Evolutionary conservation across 35 echinoderm and acorn worm genomes (phyloP), one percentile per base, ranked within the genome.

Genomic region (Chiridota heheva): DNA sequence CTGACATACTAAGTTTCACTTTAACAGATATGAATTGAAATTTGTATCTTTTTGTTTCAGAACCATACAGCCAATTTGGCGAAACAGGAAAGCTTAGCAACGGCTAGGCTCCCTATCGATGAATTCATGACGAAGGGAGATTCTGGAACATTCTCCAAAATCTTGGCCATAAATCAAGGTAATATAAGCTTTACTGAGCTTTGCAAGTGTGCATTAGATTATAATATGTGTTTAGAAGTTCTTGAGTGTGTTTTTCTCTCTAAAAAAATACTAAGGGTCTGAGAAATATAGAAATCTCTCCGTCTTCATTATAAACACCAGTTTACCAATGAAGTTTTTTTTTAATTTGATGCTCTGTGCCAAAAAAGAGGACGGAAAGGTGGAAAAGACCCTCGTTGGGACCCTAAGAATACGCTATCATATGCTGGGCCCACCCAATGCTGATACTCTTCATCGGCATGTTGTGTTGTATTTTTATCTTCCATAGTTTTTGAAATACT

Each of bases 131-230:
- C 67, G 31, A 60, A 60, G 24, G 60, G 8, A 0, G 31, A 31
- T 1, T 78, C 32, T 58, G 45, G 71, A 1, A 45, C 58, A 4
- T 69, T 36, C 38, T 67, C 39, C 31, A 78, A 87, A 69, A 87
- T 87, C 44, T 40, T 87, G 40, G 42, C 84, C 12, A 77, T 87
- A 13, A 87, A 87, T 69, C 84, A 87, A 69, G 65, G 81, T 84
- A 72, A 72, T 53, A 13, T 30, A 65, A 65, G 10, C 10, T 65
- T 65, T 65, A 17, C 10, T 17, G 29, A 65, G 28, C 62, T 13
- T 13, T 53, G 48, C 48, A 53, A 53, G 48, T 10, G 22, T 13
- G 22, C 10, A 10, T 10, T 53, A 22, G 10, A 53, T 13, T 53
- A 22, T 13, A 53, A 53, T 22, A 53, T 10, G 48, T 53, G 10